Percentiles rank a stretch among this genome's conserved stretches.
Evolutionary conservation across 2,113 vertebrate genomes (phyloP).

Genomic region (Balaenoptera acutorostrata): DNA sequence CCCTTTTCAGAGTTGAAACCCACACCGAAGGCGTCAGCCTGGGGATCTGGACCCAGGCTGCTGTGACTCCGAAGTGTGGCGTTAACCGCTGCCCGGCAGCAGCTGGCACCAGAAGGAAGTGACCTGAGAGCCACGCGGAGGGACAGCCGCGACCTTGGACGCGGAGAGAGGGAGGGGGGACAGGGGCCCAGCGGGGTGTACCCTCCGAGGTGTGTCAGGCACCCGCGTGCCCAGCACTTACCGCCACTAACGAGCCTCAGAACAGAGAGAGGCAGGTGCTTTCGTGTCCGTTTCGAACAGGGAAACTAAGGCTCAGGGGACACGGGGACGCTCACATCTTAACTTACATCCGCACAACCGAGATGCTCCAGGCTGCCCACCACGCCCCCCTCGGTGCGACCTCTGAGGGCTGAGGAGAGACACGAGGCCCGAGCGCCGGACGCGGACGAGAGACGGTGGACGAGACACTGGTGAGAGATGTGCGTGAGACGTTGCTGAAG

Average conservation of each 20-base stretch:
- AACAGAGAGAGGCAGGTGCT: background rate
- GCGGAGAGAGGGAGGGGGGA: no score
- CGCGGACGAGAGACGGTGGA: accelerated
- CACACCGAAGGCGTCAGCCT: background rate
- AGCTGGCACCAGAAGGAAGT: accelerated
- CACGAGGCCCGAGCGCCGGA: accelerated
- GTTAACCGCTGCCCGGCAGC: no score
- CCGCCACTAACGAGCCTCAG: background rate
- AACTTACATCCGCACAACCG: accelerated
- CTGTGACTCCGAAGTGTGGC: background rate
- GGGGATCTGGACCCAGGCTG: background rate
- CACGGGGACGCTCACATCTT: accelerated
- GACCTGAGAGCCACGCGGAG: background rate
- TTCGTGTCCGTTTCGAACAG: background rate
- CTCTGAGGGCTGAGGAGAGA: background rate
- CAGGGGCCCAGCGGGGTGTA: no score
- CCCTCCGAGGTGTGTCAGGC: background rate
- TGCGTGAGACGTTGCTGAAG: background rate
- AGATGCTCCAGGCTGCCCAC: background rate
- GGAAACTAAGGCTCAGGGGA: background rate
- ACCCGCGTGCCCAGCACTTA: accelerated
- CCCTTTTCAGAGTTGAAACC: background rate
- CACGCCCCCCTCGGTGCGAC: accelerated
- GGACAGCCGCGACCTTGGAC: background rate
- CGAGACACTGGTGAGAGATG: no score